phyloP scores from a whole-genome alignment of 2,888 invertebrate species.

The Marronus borbonicus region DNA sequence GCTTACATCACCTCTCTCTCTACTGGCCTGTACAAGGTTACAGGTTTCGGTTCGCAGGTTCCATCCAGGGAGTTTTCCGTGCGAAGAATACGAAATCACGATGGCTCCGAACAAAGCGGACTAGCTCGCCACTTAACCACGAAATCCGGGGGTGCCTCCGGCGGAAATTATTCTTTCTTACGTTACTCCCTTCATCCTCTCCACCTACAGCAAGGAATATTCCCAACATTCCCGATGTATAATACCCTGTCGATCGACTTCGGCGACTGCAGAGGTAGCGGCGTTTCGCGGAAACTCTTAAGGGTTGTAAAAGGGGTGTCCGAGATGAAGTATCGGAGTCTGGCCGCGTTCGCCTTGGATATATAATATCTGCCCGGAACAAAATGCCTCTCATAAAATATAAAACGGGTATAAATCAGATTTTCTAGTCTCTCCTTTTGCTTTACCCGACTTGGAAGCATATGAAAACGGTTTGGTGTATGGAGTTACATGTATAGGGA shows the following conservation, averaged over 20 bases:
- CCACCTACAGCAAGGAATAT: neutral
- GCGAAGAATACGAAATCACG: constrained; percentile 23
- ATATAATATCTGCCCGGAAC: constrained; percentile 52
- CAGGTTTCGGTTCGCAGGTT: constrained; percentile 14
- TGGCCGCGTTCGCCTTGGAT: constrained; percentile 36
- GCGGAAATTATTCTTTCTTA: constrained; percentile 1
- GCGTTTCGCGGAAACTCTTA: neutral
- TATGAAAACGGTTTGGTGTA: no score
- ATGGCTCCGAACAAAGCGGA: constrained; percentile 22
- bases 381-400: constrained; percentile 21
- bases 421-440: neutral
- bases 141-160: neutral
- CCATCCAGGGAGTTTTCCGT: neutral
- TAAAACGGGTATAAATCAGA: constrained; percentile 29
- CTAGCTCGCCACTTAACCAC: constrained; percentile 38
- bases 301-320: constrained; percentile 15
- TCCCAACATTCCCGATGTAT: neutral
- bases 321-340: constrained; percentile 51
- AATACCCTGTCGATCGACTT: neutral
- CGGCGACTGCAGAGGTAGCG: neutral
- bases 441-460: no score
- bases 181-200: neutral
- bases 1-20: neutral
- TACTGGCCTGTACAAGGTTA: neutral
- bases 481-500: no score